Evolutionary conservation across 2,888 invertebrate species (phyloP).

Genomic region (Parnassius smintheus): DNA sequence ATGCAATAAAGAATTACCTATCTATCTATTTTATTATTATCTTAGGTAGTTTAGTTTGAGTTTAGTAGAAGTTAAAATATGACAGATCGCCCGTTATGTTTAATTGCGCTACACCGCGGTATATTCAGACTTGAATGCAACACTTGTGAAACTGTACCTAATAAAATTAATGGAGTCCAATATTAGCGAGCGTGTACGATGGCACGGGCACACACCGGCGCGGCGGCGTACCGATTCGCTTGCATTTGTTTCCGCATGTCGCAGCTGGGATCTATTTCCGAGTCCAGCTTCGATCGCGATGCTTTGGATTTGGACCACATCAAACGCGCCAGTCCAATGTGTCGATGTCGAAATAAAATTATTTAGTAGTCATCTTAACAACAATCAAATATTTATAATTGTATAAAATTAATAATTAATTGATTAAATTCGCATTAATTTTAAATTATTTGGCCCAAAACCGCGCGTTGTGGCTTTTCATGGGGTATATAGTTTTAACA

Average conservation of each 20-base stretch:
- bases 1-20: no score
- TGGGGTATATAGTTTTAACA: no score
- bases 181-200: conserved; percentile 27
- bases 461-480: no score
- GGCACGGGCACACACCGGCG: conserved; percentile 9
- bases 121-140: no score
- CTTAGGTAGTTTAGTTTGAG: no score
- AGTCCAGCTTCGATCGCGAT: conserved; percentile 30
- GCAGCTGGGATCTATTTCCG: conserved; percentile 58
- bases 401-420: no score
- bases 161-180: conserved; percentile 24
- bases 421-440: no score
- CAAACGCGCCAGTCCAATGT: conserved; percentile 9
- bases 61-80: no score
- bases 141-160: not conserved
- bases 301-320: conserved; percentile 29
- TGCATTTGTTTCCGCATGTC: conserved; percentile 65
- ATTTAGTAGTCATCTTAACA: conserved; percentile 2
- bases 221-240: conserved; percentile 41
- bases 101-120: no score
- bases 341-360: conserved; percentile 4
- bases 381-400: no score
- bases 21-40: not conserved
- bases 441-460: no score
- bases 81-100: no score